Percentiles rank a stretch among this genome's conserved stretches.
These are phyloP conservation scores for Solea senegalensis DNA, from an alignment of 2,113 vertebrate genomes.

Conservation along the genomic window DNA sequence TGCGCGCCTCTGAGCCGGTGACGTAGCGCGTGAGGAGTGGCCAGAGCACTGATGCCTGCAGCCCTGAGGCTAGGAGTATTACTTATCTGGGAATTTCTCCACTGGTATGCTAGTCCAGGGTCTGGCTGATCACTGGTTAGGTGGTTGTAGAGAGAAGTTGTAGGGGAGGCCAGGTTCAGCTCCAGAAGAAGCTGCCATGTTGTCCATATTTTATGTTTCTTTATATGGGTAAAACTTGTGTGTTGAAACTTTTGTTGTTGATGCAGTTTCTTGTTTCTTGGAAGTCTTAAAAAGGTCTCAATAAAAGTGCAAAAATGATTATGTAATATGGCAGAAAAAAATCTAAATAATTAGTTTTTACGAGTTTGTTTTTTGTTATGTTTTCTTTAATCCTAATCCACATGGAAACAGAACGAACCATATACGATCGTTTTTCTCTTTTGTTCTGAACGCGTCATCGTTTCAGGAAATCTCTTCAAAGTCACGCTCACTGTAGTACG, in stretches of 20 bases:
- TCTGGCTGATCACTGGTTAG: conserved; percentile 50
- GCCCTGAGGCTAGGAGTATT: conserved; percentile 73
- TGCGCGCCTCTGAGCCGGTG: conserved; percentile 68
- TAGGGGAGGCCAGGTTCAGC: conserved; percentile 14
- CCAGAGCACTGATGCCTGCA: conserved; percentile 65
- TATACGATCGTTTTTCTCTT: too few relatives aligned
- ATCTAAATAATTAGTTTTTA: too few relatives aligned
- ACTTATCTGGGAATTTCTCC: conserved; percentile 84
- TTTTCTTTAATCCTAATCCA: too few relatives aligned
- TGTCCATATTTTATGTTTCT: conserved; percentile 40
- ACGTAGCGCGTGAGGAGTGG: conserved; percentile 67
- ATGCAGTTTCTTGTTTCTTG: not conserved
- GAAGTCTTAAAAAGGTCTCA: too few relatives aligned
- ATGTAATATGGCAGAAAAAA: too few relatives aligned
- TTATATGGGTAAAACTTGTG: conserved; percentile 57
- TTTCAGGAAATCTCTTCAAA: too few relatives aligned
- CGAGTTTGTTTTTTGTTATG: too few relatives aligned
- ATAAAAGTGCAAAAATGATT: too few relatives aligned
- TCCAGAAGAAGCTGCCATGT: conserved; percentile 41
- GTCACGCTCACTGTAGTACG: too few relatives aligned
- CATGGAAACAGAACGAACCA: too few relatives aligned
- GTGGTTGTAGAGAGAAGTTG: conserved; percentile 48
- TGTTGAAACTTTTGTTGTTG: conserved; percentile 17
- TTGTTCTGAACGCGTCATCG: too few relatives aligned
- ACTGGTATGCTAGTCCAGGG: conserved; percentile 73